These are phyloP conservation scores for Speoplatyrhinus poulsoni DNA, from an alignment of 2,113 vertebrate species.

Conservation along the genomic window DNA sequence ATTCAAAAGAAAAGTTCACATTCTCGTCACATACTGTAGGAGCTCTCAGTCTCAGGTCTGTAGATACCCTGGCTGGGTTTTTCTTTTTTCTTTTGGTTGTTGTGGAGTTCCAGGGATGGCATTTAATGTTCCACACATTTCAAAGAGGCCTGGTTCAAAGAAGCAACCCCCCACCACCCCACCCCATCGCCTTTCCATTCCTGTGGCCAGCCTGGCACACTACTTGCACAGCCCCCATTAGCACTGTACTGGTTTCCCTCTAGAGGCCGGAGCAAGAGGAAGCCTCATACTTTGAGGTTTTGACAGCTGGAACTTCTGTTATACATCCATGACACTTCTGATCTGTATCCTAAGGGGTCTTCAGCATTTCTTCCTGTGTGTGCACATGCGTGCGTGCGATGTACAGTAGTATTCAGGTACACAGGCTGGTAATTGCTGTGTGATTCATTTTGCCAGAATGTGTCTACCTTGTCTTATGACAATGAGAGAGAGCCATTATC, in stretches of 20 bases:
- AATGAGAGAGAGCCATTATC: too few species aligned
- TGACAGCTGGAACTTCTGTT: neutral
- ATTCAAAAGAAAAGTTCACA: neutral
- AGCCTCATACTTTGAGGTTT: neutral
- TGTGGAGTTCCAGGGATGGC: slow-evolving; percentile 25
- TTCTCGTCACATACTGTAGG: slow-evolving; percentile 14
- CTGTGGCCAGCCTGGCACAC: slow-evolving; percentile 6
- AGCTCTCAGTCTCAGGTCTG: slow-evolving; percentile 1
- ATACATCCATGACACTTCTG: slow-evolving; percentile 1
- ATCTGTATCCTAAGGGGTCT: too few species aligned
- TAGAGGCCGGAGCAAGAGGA: neutral
- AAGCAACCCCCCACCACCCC: neutral
- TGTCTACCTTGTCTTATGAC: too few species aligned
- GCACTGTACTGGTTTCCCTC: neutral
- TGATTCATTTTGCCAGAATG: too few species aligned
- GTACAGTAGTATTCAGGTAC: too few species aligned
- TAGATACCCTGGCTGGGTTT: neutral
- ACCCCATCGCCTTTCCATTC: neutral
- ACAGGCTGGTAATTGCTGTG: too few species aligned
- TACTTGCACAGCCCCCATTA: slow-evolving; percentile 1
- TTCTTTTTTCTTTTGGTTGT: slow-evolving; percentile 33
- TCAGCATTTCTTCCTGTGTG: too few species aligned
- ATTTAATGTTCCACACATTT: slow-evolving; percentile 34
- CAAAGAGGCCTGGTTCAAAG: slow-evolving; percentile 37
- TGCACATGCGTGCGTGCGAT: too few species aligned